These are phyloP conservation scores for Dromas ardeola DNA, from an alignment of 2,113 vertebrate genomes.

Conservation along the genomic window DNA sequence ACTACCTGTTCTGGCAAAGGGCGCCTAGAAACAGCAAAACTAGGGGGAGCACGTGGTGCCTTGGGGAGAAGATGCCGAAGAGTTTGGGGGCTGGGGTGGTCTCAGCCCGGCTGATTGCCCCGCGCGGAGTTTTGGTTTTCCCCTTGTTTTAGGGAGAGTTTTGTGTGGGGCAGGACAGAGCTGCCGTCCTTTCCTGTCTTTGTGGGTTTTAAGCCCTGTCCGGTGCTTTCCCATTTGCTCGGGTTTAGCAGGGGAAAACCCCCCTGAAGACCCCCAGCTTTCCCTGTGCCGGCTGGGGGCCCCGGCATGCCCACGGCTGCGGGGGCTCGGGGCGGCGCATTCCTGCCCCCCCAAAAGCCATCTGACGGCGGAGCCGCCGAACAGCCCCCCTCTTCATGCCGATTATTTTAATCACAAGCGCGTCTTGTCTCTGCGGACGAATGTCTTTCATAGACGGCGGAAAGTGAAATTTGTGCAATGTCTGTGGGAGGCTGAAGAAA, in stretches of 20 bases:
- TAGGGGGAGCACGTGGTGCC: neutral
- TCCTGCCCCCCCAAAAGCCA: slow-evolving; percentile 58
- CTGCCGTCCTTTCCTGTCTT: neutral
- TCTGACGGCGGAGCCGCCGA: neutral
- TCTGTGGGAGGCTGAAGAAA: slow-evolving; percentile 85
- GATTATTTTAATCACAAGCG: slow-evolving; percentile 59
- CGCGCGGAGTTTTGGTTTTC: accelerated
- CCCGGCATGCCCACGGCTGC: neutral
- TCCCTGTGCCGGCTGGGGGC: accelerated
- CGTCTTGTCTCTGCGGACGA: slow-evolving; percentile 65
- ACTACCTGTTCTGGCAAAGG: neutral
- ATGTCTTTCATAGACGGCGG: slow-evolving; percentile 70
- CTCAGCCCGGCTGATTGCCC: neutral
- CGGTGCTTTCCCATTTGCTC: neutral
- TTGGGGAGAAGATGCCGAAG: neutral
- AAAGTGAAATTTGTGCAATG: slow-evolving; percentile 82
- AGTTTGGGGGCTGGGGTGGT: neutral
- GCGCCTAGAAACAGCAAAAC: neutral
- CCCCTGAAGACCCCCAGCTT: neutral
- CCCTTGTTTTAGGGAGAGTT: neutral
- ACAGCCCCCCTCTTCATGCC: slow-evolving; percentile 62
- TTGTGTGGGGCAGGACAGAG: accelerated
- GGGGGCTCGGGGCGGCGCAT: neutral
- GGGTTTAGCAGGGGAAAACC: neutral
- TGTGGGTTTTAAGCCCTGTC: neutral